A percentile compares a stretch with the other conserved stretches of the same genome.
phyloP scores from a whole-genome alignment of 2,113 vertebrate genomes.

The zebrafish (Danio rerio) region GRCz12tu NC_133196.1:38550001-38550500 shows the following conservation, averaged over 20 bases:
- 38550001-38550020: conserved; percentile 51
- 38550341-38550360: not conserved
- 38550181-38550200: conserved; percentile 36
- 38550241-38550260: conserved; percentile 74
- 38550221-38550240: conserved; percentile 70
- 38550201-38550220: conserved; percentile 39
- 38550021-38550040: conserved; percentile 48
- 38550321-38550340: not conserved
- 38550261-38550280: conserved; percentile 52
- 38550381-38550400: conserved; percentile 74
- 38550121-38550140: conserved; percentile 60
- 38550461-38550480: not conserved
- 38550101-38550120: conserved; percentile 35
- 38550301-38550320: not conserved
- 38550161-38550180: conserved; percentile 17
- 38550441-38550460: conserved; percentile 63
- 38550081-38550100: not conserved
- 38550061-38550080: not conserved
- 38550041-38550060: conserved; percentile 27
- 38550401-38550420: conserved; percentile 76
- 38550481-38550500: not conserved
- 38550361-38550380: conserved; percentile 71
- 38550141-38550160: not conserved
- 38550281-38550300: conserved; percentile 58
- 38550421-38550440: conserved; percentile 61